Evolutionary conservation across 2,888 invertebrate genomes (phyloP).

Genomic region (Eudasyphora cyanicolor): DNA sequence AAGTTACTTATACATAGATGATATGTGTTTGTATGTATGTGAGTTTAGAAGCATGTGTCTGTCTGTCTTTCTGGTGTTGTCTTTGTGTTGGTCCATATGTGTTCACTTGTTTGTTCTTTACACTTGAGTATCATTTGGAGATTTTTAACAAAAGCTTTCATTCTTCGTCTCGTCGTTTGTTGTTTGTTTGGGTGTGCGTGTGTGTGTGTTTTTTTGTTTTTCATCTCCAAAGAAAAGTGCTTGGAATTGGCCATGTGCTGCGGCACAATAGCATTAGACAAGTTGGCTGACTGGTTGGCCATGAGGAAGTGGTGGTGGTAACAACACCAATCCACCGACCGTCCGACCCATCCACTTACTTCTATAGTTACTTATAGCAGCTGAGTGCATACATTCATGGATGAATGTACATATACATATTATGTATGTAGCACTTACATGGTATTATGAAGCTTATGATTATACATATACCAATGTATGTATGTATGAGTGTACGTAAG

Average conservation of each 20-base stretch:
- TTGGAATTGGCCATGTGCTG: neutral
- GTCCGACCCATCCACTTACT: too few relatives aligned
- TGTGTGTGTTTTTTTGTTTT: too few relatives aligned
- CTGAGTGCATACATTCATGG: neutral
- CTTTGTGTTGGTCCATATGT: too few relatives aligned
- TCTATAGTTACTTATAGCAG: neutral
- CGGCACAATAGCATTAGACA: neutral
- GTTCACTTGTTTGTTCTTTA: neutral
- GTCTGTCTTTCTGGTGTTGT: too few relatives aligned
- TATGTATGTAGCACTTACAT: too few relatives aligned
- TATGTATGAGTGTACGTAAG: too few relatives aligned
- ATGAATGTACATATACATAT: neutral
- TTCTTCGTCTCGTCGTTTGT: neutral
- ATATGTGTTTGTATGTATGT: too few relatives aligned
- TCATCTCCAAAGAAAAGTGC: neutral
- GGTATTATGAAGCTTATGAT: neutral
- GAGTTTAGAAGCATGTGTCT: neutral
- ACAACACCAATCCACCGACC: too few relatives aligned
- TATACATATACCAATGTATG: neutral
- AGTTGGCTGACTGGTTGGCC: neutral
- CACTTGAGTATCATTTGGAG: constrained; percentile 1
- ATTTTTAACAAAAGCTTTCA: neutral
- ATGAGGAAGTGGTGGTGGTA: too few relatives aligned
- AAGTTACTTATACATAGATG: too few relatives aligned
- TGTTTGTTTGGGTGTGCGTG: neutral